Evolutionary conservation across 2,888 invertebrate species (phyloP), one percentile per base, ranked within the genome.

Genomic region (Ennomos fuscantarius): DNA sequence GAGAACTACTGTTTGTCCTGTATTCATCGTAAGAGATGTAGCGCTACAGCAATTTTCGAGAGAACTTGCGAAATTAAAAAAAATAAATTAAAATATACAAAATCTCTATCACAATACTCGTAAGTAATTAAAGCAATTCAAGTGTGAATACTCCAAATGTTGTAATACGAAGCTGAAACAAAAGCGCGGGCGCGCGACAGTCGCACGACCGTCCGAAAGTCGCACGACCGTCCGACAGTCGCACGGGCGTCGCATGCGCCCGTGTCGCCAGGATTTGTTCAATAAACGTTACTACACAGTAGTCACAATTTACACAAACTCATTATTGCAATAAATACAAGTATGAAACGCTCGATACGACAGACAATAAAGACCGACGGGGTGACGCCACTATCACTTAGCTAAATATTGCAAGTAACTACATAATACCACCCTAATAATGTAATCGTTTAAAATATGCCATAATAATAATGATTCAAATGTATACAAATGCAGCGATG

Each of bases 91-190:
- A 89, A 91, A 90, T 91, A 92, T 91, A 92, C 91, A 92, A 91
- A 90, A 92, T 90, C 90, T 92, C 92, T 92, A 92, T 91, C 92
- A 91, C 92, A 92, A 92, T 91, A 91, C 91, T 91, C 89, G 92
- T 91, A 92, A 91, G 91, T 91, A 92, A 91, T 91, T 92, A 91
- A 92, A 92, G 92, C 92, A 83, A 91, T 89, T 88, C 89, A 89
- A 86, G 84, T 89, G 90, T 91, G 90, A 91, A 91, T 89, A 89
- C 89, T 90, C 89, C 89, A 87, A 88, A 87, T 80, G 84, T 87
- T 82, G 87, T 84, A 84, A 86, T 86, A 62, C 44, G 50, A 50
- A 53, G 24, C 24, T 33, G 52, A 67, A 59, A 70, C 65, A 68
- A 36, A 58, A 47, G 45, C 64, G 56, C 57, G 53, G 58, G 44